Evolutionary conservation across 2,797 vertebrate species (phyloP), one percentile per base, ranked within the genome.

Genomic region (Tenualosa ilisha): DNA sequence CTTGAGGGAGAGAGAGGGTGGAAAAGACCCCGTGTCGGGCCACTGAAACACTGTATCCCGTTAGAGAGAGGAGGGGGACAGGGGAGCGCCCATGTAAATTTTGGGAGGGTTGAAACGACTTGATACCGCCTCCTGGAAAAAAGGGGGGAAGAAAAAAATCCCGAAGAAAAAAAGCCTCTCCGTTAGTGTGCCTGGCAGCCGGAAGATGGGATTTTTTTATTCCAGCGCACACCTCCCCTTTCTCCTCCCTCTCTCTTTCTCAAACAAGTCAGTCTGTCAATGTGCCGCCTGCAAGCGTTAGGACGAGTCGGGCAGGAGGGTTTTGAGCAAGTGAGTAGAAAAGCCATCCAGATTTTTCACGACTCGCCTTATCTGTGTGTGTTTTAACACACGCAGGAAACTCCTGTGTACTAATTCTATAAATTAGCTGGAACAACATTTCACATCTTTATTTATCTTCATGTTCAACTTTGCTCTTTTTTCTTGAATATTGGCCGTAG

Each of bases 211-310:
- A 91, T 93, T 92, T 89, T 91, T 81, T 85, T 49, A 82, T 88
- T 87, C 51, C 65, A 56, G 63, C 43, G 88, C 89, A 88, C 84
- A 40, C 72, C 63, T 81, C 53, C 86, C 22, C 51, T 20, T 79
- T 20, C 51, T 53, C 56, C 83, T 49, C 85, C 59, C 86, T 68
- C 87, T 50, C 81, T 46, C 83, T 17, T 84, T 89, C 91, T 92
- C 92, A 91, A 90, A 93, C 93, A 88, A 93, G 92, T 93, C 92
- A 90, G 89, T 95, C 93, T 93, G 94, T 95, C 94, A 94, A 87
- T 93, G 94, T 61, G 31, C 65, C 65, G 65, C 93, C 92, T 89
- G 91, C 88, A 91, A 93, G 93, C 93, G 87, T 92, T 91, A 91
- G 89, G 88, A 88, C 92, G 88, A 93, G 92, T 94, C 94, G 91